These are phyloP conservation scores for Coelopa pilipes DNA, from an alignment of 2,888 invertebrate species.

Conservation along the genomic window DNA sequence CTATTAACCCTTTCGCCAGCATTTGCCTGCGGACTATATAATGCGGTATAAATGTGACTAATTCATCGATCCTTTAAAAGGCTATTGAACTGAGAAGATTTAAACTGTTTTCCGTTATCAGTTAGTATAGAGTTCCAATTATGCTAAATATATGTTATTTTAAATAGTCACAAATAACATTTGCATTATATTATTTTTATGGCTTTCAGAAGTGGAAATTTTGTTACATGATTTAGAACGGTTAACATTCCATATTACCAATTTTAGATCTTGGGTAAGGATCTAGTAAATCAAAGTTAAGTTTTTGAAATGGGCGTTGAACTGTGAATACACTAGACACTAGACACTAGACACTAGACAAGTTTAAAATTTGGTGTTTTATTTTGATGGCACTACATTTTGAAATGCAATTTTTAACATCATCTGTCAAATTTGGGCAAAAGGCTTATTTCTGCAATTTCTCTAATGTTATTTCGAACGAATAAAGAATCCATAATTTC, in stretches of 20 bases:
- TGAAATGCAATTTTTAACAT: constrained; percentile 28
- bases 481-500: constrained; percentile 20
- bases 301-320: constrained; percentile 27
- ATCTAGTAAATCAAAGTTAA: constrained; percentile 37
- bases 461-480: constrained; percentile 32
- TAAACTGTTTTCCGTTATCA: constrained; percentile 40
- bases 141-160: constrained; percentile 38
- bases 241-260: constrained; percentile 39
- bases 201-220: constrained; percentile 36
- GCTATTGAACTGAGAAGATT: constrained; percentile 33
- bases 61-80: constrained; percentile 35
- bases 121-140: constrained; percentile 35
- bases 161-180: constrained; percentile 30
- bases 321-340: no score
- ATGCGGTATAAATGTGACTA: constrained; percentile 37
- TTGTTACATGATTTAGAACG: constrained; percentile 35
- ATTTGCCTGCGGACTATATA: constrained; percentile 40
- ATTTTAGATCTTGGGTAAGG: constrained; percentile 38
- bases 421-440: constrained; percentile 28
- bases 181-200: constrained; percentile 39
- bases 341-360: no score
- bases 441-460: constrained; percentile 33
- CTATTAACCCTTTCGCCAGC: constrained; percentile 40
- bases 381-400: constrained; percentile 27
- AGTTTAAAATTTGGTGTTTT: constrained; percentile 30